These are phyloP conservation scores for Leptoteleia sp. DNA, from an alignment of 1,140 invertebrate genomes.

Conservation along the genomic window DNA sequence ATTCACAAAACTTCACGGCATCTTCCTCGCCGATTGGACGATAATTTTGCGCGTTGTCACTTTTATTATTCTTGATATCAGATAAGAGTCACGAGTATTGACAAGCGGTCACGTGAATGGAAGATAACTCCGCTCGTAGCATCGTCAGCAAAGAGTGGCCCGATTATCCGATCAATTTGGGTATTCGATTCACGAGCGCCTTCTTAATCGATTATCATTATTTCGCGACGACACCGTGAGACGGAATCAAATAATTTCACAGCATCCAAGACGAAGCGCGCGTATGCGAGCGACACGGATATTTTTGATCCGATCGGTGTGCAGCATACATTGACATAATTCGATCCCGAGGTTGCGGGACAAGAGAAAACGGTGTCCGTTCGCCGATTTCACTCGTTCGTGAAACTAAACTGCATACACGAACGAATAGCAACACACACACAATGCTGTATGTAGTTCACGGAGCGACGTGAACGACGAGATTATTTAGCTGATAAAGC, in stretches of 20 bases:
- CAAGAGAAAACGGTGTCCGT: slow-evolving; percentile 10
- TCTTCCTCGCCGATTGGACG: not conserved
- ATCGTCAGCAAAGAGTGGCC: not conserved
- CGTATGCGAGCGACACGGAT: not conserved
- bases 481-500: not conserved
- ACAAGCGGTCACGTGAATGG: slow-evolving; percentile 20
- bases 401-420: slow-evolving; percentile 17
- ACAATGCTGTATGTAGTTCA: not conserved
- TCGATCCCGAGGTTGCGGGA: slow-evolving; percentile 2
- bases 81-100: slow-evolving; percentile 14
- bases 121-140: slow-evolving; percentile 9
- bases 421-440: slow-evolving; percentile 10
- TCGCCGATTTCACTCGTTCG: slow-evolving; percentile 24
- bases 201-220: too few relatives aligned
- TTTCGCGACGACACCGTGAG: too few relatives aligned
- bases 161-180: not conserved
- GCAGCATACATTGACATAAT: slow-evolving; percentile 10
- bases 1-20: slow-evolving; percentile 12
- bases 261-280: slow-evolving; percentile 2
- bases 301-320: not conserved
- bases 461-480: not conserved
- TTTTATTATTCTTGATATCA: slow-evolving; percentile 26
- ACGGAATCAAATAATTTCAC: slow-evolving; percentile 1
- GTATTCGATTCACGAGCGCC: not conserved
- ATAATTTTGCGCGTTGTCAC: slow-evolving; percentile 9